phyloP scores from a whole-genome alignment of 2,113 vertebrate species.

The Pseudonaja textilis region DNA sequence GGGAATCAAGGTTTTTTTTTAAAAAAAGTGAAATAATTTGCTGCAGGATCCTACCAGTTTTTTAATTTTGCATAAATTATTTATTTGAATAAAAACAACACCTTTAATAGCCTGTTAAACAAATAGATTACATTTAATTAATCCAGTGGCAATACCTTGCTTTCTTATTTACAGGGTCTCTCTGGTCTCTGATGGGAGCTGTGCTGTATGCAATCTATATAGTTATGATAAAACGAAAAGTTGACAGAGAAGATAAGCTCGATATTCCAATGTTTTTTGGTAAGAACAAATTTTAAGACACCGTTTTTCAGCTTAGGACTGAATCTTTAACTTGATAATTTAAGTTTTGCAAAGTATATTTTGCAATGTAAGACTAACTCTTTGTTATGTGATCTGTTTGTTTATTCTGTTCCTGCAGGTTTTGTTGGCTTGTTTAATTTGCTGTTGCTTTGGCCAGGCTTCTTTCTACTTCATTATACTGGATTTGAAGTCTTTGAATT shows the following conservation, averaged over 20 bases:
- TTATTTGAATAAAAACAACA: background rate
- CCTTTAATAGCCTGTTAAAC: background rate
- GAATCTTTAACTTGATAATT: background rate
- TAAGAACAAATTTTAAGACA: slow-evolving; percentile 62
- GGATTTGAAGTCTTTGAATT: slow-evolving; percentile 93
- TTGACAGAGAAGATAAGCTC: slow-evolving; percentile 93
- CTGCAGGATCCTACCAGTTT: background rate
- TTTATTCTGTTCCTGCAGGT: slow-evolving; percentile 68
- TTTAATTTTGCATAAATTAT: background rate
- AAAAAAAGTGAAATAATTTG: background rate
- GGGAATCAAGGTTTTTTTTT: background rate
- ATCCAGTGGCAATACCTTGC: background rate
- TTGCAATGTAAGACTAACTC: background rate
- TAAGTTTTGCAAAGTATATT: background rate
- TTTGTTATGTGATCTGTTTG: slow-evolving; percentile 22
- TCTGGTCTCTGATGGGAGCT: slow-evolving; percentile 94
- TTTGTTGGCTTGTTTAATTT: slow-evolving; percentile 97
- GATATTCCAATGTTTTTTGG: slow-evolving; percentile 99
- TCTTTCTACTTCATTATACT: slow-evolving; percentile 93
- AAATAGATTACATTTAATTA: background rate
- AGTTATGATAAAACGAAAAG: slow-evolving; percentile 95
- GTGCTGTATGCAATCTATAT: slow-evolving; percentile 92
- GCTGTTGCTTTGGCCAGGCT: slow-evolving; percentile 94
- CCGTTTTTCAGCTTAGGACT: background rate
- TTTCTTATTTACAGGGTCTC: slow-evolving; percentile 74